phyloP scores from a whole-genome alignment of 2,888 invertebrate species.

The Linyphia triangularis region DNA sequence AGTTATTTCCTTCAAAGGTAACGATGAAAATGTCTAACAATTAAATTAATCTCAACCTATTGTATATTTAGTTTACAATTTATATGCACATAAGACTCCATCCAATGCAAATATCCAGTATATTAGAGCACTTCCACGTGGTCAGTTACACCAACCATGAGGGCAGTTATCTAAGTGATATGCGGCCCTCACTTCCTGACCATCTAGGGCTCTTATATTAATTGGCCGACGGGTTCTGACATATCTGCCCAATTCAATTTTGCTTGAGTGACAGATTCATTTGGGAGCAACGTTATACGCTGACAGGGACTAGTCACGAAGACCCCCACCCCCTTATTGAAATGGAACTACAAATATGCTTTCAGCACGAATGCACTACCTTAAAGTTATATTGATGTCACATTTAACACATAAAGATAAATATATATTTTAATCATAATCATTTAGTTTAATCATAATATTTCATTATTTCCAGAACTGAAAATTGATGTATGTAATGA shows the following conservation, averaged over 20 bases:
- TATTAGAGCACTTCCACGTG: not conserved
- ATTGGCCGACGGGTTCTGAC: not conserved
- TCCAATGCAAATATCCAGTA: no score
- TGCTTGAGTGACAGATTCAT: not conserved
- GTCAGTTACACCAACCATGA: not conserved
- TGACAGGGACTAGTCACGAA: not conserved
- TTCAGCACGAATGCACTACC: not conserved
- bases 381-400: no score
- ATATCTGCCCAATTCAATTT: not conserved
- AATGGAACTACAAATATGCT: not conserved
- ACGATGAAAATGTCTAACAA: no score
- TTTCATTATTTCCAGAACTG: no score
- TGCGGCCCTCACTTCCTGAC: not conserved
- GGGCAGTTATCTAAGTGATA: not conserved
- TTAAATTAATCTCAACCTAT: no score
- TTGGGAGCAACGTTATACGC: not conserved
- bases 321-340: not conserved
- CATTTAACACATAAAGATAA: no score
- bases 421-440: no score
- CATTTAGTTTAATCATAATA: no score
- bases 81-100: no score
- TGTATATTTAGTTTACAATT: no score
- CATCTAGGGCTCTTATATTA: not conserved
- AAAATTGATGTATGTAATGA: no score
- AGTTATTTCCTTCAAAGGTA: no score